A percentile compares a stretch with the other conserved stretches of the same genome.
Evolutionary conservation across 2,113 vertebrate species (phyloP).

Genomic region (Microcebus lehilahytsara): DNA sequence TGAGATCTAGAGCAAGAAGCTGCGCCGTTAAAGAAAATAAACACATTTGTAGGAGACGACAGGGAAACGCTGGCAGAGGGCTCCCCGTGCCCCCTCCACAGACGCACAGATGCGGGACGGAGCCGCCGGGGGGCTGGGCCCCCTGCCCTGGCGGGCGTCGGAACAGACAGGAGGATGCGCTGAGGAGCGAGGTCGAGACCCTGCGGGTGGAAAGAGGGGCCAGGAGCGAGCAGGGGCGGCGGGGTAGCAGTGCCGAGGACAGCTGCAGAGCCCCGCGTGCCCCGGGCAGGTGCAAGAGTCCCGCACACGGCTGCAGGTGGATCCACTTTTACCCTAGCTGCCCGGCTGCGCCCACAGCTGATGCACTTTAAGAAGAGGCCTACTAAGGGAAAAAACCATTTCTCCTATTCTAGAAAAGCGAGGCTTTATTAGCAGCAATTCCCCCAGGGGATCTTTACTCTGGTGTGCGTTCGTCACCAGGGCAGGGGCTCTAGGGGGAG

Average conservation of each 20-base stretch:
- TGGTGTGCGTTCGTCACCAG: too few species aligned
- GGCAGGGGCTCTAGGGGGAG: too few species aligned
- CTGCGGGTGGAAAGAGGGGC: fast-evolving
- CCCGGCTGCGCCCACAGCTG: too few species aligned
- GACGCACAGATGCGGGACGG: fast-evolving
- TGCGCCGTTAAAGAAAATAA: background rate
- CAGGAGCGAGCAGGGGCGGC: fast-evolving
- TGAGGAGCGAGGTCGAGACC: fast-evolving
- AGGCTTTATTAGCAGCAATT: too few species aligned
- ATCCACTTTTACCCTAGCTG: too few species aligned
- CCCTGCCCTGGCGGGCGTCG: fast-evolving
- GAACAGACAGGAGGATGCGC: background rate
- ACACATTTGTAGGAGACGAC: background rate
- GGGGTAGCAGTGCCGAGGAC: fast-evolving
- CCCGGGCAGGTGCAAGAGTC: background rate
- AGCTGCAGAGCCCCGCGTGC: background rate
- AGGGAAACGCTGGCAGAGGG: fast-evolving
- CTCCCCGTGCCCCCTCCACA: fast-evolving
- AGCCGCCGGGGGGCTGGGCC: fast-evolving
- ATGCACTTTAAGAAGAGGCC: too few species aligned
- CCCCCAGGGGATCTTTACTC: too few species aligned
- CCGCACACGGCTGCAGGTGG: too few species aligned
- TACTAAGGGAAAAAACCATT: too few species aligned
- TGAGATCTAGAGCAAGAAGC: background rate
- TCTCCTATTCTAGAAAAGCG: too few species aligned